Base-by-base conservation (phyloP, 2,888 invertebrate genomes). In the Trissoscelio sp. region DNA sequence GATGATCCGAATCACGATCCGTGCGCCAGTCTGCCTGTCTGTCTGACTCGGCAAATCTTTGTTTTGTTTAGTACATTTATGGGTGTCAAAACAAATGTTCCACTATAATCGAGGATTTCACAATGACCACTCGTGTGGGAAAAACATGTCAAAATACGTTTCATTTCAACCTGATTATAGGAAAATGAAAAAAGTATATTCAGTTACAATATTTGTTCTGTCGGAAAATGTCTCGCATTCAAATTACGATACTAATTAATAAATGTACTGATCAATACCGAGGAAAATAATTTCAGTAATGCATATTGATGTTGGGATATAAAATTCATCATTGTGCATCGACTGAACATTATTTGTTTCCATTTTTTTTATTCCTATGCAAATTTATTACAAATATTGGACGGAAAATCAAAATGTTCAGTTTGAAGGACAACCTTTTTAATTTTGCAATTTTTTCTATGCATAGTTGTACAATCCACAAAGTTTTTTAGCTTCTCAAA, bases 1-100 rank as follows among this genome's bases (percentile, higher is more conserved):
- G 81, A 82, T 74, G 81, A 82, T 82, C 81, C 74, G 66, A 74
- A 70, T 75, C 75, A 75, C 79, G 75, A 74, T 62, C 53, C 64
- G 51, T 37, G n/a, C 64, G 44, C 55, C 46, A 55, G 46, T 79
- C 58, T 79, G 66, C 44, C 58, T 34, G 64, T 79, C 70, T 37
- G 62, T 75, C 58, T 67, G 57, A 58, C 51, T 42, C 44, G 72
- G 28, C 34, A 18, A n/a, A 34, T 37, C 46, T 55, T 70, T 46
- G 51, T 24, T 69, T 55, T 55, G 42, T 67, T 51, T 53, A 11
- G 39, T 39, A 4, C 44, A 20, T 44, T 62, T 20, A 31, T 14
- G 28, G 34, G 11, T 14, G 51, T 53, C 48, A 20, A 53, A 62
- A 62, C 42, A 28, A 44, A 55, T 55, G 55, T 18, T 12, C 28